phyloP scores from a whole-genome alignment of 2,797 vertebrate genomes.

The Diplodus puntazzo region DNA sequence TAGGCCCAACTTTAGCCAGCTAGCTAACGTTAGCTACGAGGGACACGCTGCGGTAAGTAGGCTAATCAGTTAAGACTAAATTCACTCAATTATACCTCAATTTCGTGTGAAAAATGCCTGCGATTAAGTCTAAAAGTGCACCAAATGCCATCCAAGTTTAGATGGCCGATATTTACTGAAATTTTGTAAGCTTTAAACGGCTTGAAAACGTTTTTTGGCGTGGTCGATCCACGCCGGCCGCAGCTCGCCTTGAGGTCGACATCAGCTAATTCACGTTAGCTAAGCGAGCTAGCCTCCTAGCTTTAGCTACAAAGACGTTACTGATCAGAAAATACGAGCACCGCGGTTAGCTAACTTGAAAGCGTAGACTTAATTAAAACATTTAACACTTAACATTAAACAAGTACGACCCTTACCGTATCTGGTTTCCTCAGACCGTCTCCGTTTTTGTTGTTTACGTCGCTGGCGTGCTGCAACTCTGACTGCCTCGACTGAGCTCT shows the following conservation, averaged over 20 bases:
- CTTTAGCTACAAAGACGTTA: neutral
- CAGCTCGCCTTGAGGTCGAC: conserved; percentile 57
- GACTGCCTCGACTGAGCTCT: neutral
- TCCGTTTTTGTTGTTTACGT: neutral
- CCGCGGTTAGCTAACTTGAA: rapidly evolving
- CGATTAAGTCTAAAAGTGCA: rapidly evolving
- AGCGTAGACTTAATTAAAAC: rapidly evolving
- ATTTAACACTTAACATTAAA: rapidly evolving
- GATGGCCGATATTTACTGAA: rapidly evolving
- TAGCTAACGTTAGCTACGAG: neutral
- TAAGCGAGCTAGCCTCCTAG: neutral
- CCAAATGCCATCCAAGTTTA: rapidly evolving
- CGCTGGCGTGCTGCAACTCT: neutral
- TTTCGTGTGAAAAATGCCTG: rapidly evolving
- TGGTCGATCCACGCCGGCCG: no score
- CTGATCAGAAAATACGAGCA: rapidly evolving
- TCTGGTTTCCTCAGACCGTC: rapidly evolving
- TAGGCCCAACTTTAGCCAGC: conserved; percentile 15
- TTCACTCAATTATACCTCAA: neutral
- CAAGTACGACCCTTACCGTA: conserved; percentile 14
- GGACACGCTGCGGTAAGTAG: neutral
- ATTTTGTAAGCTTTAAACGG: rapidly evolving
- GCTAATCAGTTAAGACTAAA: neutral
- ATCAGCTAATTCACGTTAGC: conserved; percentile 9
- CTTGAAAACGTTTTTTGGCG: neutral